Percentiles rank a stretch among this genome's conserved stretches.
These are phyloP conservation scores for Leptinotarsa haldemani DNA, from an alignment of 2,888 invertebrate species.

Conservation along the genomic window DNA sequence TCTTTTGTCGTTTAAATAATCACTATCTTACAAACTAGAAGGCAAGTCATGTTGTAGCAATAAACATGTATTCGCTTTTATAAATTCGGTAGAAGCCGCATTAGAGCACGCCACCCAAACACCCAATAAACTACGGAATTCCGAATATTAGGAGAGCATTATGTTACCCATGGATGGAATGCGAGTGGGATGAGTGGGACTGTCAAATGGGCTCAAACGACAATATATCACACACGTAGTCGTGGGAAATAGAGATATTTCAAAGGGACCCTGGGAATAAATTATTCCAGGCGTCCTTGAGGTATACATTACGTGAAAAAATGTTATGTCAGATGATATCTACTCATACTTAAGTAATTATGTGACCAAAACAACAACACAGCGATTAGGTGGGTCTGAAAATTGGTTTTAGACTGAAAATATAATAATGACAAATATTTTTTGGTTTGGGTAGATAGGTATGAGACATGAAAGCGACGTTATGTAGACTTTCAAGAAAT, in stretches of 20 bases:
- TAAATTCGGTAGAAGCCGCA: background rate
- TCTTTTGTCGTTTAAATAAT: no score
- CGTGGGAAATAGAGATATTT: constrained; percentile 31
- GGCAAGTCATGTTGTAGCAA: background rate
- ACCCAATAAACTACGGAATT: constrained; percentile 12
- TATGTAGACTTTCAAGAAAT: no score
- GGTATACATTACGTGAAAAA: background rate
- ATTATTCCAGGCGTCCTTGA: constrained; percentile 6
- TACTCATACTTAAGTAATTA: background rate
- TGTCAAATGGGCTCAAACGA: constrained; percentile 29
- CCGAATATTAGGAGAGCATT: constrained; percentile 13
- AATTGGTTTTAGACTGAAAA: no score
- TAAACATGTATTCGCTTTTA: background rate
- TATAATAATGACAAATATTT: no score
- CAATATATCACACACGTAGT: constrained; percentile 29
- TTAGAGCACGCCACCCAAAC: background rate
- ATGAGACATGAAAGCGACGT: no score
- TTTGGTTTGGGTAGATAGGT: no score
- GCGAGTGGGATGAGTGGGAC: constrained; percentile 24
- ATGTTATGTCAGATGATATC: background rate
- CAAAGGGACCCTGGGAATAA: constrained; percentile 18
- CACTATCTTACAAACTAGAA: no score
- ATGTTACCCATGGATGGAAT: constrained; percentile 5
- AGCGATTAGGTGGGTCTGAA: no score
- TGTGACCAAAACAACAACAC: background rate